Evolutionary conservation across 2,797 vertebrate genomes (phyloP).

Genomic region (Calcarius lapponicus): DNA sequence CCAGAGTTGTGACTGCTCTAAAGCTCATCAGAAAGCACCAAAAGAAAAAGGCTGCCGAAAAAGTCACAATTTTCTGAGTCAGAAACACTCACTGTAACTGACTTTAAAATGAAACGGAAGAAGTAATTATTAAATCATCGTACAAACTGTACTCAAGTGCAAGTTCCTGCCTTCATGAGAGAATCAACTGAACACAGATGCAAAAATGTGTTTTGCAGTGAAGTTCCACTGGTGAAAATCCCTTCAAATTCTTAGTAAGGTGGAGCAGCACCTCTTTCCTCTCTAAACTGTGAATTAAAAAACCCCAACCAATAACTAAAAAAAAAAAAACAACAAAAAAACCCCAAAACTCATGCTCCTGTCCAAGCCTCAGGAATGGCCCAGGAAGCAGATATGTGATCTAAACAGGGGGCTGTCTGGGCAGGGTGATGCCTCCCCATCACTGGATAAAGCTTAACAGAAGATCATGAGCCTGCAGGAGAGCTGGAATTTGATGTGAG

Average conservation of each 20-base stretch:
- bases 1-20: background rate
- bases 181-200: background rate
- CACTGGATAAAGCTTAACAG: background rate
- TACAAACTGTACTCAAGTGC: background rate
- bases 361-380: background rate
- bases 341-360: background rate
- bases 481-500: background rate
- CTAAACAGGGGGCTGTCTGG: background rate
- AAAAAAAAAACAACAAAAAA: background rate
- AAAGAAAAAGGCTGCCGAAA: background rate
- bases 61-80: background rate
- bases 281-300: background rate
- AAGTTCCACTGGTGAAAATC: background rate
- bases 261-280: background rate
- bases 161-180: background rate
- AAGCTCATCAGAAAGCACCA: background rate
- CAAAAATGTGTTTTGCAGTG: background rate
- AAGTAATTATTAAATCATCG: background rate
- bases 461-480: background rate
- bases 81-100: background rate
- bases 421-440: background rate
- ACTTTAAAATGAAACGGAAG: background rate
- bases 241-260: background rate
- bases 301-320: rapidly evolving
- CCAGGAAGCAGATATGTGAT: background rate